Evolutionary conservation across 2,888 invertebrate genomes (phyloP), one percentile per base, ranked within the genome.

Genomic region (Hemicrepidius hirtus): DNA sequence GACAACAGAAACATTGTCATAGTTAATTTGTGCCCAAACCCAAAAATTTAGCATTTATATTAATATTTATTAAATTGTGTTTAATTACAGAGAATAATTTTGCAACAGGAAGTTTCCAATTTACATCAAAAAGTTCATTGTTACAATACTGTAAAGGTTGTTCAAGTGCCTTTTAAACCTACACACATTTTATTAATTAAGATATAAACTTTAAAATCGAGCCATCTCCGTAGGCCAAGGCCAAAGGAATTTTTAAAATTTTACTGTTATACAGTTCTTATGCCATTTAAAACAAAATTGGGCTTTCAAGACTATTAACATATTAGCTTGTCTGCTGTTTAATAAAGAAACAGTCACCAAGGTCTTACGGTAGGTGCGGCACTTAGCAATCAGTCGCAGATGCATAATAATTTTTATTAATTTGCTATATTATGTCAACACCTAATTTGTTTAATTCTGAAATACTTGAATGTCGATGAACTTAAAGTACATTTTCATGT

Each of bases 381-480:
- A 57, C 55, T 44, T 28, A 16, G 32, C 41, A 62, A 62, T 62
- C 46, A 44, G 46, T 18, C 24, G 62, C 28, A 44, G 40, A 62
- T 44, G 62, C 24, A 44, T 41, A 50, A 12, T 35, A 64, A 64
- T 64, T 46, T 49, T 64, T 35, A 49, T 64, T 24, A 28, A 46
- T 50, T 60, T 64, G 28, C 46, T 24, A 44, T 6, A 28, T 50
- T 28, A 32, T 50, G 64, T 50, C 50, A 64, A 64, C 64, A 50
- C 35, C 35, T 64, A 64, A 49, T 64, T 50, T 64, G 46, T 50
- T 49, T 35, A 64, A 64, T 64, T 64, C 20, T 64, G 35, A 64
- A 64, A 64, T 35, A 64, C 57, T 37, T 28, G 18, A n/a, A 62
- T 44, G 62, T 62, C 62, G 44, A 62, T 62, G 62, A 62, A 62